Conservation (phyloP, 2,113 vertebrate species). For the Cairina moschata region DNA sequence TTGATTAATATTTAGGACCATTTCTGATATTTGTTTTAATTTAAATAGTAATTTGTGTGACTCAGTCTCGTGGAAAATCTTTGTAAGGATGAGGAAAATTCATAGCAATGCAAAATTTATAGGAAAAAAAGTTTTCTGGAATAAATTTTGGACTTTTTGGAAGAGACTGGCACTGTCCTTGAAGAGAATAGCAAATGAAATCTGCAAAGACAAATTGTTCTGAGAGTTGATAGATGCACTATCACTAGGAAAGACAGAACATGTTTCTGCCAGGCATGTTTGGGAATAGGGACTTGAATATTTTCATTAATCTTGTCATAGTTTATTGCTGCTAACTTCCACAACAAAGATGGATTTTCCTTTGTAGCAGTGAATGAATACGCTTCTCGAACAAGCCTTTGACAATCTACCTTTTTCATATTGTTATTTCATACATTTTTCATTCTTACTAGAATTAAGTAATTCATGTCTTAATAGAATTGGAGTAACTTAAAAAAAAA, state of each 20-base stretch:
- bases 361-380: constrained; percentile 21
- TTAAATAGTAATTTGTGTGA: background rate
- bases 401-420: background rate
- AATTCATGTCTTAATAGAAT: background rate
- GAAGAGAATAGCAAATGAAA: constrained; percentile 20
- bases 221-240: constrained; percentile 17
- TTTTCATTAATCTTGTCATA: constrained; percentile 61
- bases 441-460: background rate
- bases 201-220: constrained; percentile 22
- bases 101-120: background rate
- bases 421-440: background rate
- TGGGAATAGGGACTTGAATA: constrained; percentile 51
- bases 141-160: background rate
- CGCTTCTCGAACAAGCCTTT: background rate
- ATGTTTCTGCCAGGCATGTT: constrained; percentile 57
- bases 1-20: background rate
- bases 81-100: background rate
- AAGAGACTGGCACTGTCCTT: background rate
- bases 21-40: background rate
- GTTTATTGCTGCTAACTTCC: constrained; percentile 32
- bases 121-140: background rate
- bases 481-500: background rate
- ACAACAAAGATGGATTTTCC: constrained; percentile 9
- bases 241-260: constrained; percentile 45
- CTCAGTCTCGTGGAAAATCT: background rate